phyloP scores from a whole-genome alignment of 2,797 vertebrate genomes.

The Poecilia wingei region DNA sequence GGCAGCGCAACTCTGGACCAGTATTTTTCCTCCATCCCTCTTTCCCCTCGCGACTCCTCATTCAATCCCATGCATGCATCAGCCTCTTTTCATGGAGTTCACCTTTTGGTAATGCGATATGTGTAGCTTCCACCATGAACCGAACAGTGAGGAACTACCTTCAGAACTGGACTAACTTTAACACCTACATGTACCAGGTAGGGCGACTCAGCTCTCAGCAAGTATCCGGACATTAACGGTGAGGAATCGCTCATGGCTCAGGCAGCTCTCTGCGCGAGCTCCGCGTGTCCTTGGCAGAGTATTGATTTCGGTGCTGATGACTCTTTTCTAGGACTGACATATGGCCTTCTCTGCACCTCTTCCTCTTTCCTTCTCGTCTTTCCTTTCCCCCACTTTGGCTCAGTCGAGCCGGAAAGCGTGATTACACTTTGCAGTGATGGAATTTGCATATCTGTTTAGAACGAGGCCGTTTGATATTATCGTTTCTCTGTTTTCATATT shows the following conservation, averaged over 20 bases:
- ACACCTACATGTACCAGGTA: conserved; percentile 90
- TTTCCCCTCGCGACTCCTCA: conserved; percentile 14
- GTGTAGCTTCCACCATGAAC: conserved; percentile 83
- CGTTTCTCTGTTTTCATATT: conserved; percentile 34
- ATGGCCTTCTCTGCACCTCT: conserved; percentile 56
- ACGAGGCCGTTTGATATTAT: conserved; percentile 29
- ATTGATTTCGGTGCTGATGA: conserved; percentile 67
- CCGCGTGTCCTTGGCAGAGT: conserved; percentile 60
- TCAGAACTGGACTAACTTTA: conserved; percentile 88
- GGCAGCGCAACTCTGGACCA: conserved; percentile 56
- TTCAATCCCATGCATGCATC: conserved; percentile 32
- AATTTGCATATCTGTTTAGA: conserved; percentile 39
- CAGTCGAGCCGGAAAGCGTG: conserved; percentile 41
- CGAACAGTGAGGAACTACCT: conserved; percentile 77
- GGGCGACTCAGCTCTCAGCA: conserved; percentile 49
- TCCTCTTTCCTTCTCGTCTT: conserved; percentile 29
- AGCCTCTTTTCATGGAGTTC: conserved; percentile 59
- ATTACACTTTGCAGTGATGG: conserved; percentile 41
- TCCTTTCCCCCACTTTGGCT: conserved; percentile 31
- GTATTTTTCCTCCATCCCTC: conserved; percentile 39
- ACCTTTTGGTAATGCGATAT: conserved; percentile 75
- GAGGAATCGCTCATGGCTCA: conserved; percentile 49
- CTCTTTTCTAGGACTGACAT: conserved; percentile 63
- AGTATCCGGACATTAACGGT: conserved; percentile 40
- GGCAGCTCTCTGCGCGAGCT: conserved; percentile 48